Conservation (phyloP, 2,797 vertebrate genomes). For the Babyrousa celebensis region DNA sequence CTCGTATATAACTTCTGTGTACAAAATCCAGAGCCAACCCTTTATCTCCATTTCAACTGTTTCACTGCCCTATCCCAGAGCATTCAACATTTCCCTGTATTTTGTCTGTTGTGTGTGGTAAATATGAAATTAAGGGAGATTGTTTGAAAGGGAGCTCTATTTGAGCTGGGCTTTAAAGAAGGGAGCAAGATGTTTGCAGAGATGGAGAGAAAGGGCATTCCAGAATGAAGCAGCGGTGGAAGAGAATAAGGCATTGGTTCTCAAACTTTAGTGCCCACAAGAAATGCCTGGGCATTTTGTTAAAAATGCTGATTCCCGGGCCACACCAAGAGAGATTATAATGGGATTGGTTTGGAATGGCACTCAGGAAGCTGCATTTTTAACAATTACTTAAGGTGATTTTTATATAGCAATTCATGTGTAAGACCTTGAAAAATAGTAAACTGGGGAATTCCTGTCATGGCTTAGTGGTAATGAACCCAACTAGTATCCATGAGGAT, state of each 20-base stretch:
- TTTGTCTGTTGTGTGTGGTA: neutral
- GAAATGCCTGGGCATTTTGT: neutral
- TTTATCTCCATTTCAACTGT: neutral
- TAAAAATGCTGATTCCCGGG: neutral
- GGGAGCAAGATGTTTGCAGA: neutral
- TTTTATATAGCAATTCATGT: slow-evolving; percentile 5
- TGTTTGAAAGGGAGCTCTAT: neutral
- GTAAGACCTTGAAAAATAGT: slow-evolving; percentile 12
- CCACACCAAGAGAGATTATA: neutral
- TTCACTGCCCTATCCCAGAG: neutral
- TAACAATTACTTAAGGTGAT: neutral
- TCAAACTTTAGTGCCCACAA: neutral
- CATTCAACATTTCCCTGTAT: neutral
- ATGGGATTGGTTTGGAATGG: neutral
- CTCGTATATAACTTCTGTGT: neutral
- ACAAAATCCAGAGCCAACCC: neutral
- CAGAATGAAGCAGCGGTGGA: neutral
- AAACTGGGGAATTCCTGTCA: neutral
- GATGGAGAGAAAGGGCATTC: neutral
- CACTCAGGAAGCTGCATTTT: neutral
- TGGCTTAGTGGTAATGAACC: no score
- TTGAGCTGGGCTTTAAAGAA: neutral
- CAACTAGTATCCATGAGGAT: no score
- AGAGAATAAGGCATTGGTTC: neutral
- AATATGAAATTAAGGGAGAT: neutral